A percentile compares a stretch with the other conserved stretches of the same genome.
Evolutionary conservation across 92 coral and sea anemone genomes (phyloP).

Genomic region (Metridium senile): DNA sequence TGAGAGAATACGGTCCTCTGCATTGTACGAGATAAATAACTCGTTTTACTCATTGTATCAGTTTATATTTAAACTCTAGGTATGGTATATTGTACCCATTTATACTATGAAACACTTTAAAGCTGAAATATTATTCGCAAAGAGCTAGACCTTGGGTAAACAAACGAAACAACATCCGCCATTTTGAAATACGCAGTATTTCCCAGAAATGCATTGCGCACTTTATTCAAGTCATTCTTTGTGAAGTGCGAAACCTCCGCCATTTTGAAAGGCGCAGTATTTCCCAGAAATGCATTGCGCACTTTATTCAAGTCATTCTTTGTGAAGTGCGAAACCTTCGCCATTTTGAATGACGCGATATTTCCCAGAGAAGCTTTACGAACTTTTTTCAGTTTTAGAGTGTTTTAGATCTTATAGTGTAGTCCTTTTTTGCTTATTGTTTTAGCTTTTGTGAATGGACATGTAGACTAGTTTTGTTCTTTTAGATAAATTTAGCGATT

Average conservation of each 20-base stretch:
- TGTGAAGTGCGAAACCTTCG: neutral
- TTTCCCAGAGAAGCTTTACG: constrained; percentile 5
- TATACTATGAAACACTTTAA: neutral
- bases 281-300: constrained; percentile 12
- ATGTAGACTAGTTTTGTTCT: no score
- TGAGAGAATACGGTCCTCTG: neutral
- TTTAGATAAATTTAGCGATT: neutral
- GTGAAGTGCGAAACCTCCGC: neutral
- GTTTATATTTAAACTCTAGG: constrained; percentile 8
- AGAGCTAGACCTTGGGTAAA: no score
- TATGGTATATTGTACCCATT: neutral
- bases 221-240: no score
- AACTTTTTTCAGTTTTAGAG: neutral
- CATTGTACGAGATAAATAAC: neutral
- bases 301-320: no score
- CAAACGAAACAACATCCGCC: no score
- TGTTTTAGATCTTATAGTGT: neutral
- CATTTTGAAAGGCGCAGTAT: neutral
- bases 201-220: constrained; percentile 12
- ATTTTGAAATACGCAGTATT: neutral
- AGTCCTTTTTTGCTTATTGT: neutral
- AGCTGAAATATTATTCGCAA: neutral
- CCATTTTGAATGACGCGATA: neutral
- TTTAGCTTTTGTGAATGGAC: neutral
- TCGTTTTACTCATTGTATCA: neutral